Evolutionary conservation across 2,113 vertebrate genomes (phyloP), one percentile per base, ranked within the genome.

Genomic region (Coregonus clupeaformis): DNA sequence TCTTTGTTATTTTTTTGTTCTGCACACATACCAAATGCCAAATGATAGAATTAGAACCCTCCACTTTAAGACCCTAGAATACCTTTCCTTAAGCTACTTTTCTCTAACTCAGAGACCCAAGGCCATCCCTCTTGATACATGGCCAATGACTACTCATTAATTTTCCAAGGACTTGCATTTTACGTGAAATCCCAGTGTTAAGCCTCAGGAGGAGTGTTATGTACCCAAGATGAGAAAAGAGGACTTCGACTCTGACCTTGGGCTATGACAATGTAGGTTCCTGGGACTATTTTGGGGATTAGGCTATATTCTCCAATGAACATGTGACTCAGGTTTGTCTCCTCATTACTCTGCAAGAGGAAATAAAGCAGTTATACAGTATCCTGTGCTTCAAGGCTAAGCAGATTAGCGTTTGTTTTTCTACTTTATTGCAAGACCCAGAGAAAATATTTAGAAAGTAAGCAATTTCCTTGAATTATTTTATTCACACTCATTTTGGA

Each of bases 231-330:
- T 74, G 47, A 49, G 12, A 74, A 68, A 73, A n/a, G 71, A 71
- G 55, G 57, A 55, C 66, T 69, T 59, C 11, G 72, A 77, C 70
- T 49, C 68, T 78, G 74, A 83, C 78, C 80, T 83, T 83, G 73
- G 78, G 16, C 75, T 68, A 49, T 29, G n/a, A 60, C 49, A 77
- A 70, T 76, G 68, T 81, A 75, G 68, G 66, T 79, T 79, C 75
- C 59, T 72, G 55, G 60, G 64, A 68, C 72, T 82, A 77, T 86
- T 86, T 87, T 52, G 81, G 60, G 78, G 45, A 70, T 59, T 14
- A 42, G 11, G 9, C 67, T 74, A 69, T 66, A 76, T 78, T 79
- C 82, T 82, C 79, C 75, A 60, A 69, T 80, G 77, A 71, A 47
- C 72, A 76, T 63, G 66, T 69, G 57, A 76, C 75, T 80, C 75